Evolutionary conservation across 2,888 invertebrate genomes (phyloP).

Genomic region (Lasioglossum leucozonium): DNA sequence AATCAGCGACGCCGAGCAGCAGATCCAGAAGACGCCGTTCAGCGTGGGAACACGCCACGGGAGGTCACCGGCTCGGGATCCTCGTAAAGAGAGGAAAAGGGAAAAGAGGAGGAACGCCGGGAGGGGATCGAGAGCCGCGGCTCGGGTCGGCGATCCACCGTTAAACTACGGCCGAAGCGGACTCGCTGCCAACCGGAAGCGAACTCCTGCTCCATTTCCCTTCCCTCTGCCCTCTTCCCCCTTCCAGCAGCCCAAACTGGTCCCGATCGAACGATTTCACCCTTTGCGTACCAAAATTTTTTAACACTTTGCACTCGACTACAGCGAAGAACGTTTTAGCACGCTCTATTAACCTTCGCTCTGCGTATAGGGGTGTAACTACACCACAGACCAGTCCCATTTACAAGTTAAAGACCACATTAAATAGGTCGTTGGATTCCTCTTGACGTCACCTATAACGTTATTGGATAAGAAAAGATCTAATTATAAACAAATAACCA

Average conservation of each 20-base stretch:
- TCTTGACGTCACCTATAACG: too few relatives aligned
- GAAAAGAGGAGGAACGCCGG: conserved; percentile 28
- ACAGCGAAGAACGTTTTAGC: too few relatives aligned
- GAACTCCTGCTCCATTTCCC: conserved; percentile 67
- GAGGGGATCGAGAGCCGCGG: conserved; percentile 33
- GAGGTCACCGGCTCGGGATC: conserved; percentile 73
- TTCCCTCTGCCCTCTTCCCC: conserved; percentile 13
- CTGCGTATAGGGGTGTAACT: too few relatives aligned
- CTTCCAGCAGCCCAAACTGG: not conserved
- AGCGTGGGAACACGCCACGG: conserved; percentile 81
- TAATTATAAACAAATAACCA: too few relatives aligned
- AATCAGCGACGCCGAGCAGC: conserved; percentile 77
- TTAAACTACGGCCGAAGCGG: conserved; percentile 65
- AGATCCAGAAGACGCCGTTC: conserved; percentile 77
- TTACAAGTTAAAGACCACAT: too few relatives aligned
- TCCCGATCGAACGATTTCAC: not conserved
- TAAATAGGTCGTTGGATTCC: too few relatives aligned
- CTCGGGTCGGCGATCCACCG: conserved; percentile 74
- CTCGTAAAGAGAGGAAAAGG: conserved; percentile 46
- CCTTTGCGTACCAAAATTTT: not conserved
- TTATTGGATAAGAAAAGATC: too few relatives aligned
- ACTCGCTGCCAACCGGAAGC: conserved; percentile 50
- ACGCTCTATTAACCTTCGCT: too few relatives aligned
- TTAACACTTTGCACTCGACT: not conserved
- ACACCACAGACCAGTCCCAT: too few relatives aligned